Percentiles rank a stretch among this genome's conserved stretches.
Conservation (phyloP, 2,888 invertebrate genomes). For the Lasioglossum morio region DNA sequence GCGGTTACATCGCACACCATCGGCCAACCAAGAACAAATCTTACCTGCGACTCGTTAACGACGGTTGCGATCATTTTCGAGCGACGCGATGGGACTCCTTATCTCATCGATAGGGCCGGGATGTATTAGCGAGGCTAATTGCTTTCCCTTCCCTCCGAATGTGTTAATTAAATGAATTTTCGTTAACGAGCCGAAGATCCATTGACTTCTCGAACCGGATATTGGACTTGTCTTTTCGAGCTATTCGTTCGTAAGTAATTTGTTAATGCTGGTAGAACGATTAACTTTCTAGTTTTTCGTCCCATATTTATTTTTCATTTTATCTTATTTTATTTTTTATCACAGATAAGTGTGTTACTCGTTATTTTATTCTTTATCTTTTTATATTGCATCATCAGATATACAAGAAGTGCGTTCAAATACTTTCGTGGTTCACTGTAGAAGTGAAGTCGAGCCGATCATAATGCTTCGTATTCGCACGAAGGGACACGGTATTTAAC, state of each 20-base stretch:
- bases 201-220: background rate
- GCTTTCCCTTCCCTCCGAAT: background rate
- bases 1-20: constrained; percentile 12
- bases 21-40: constrained; percentile 5
- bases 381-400: too few relatives aligned
- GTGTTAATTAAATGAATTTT: constrained; percentile 29
- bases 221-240: background rate
- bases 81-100: constrained; percentile 4
- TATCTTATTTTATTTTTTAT: background rate
- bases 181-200: background rate
- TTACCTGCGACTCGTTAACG: constrained; percentile 38
- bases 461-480: background rate
- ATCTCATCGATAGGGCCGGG: constrained; percentile 24
- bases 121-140: constrained; percentile 41
- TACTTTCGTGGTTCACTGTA: too few relatives aligned
- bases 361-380: too few relatives aligned
- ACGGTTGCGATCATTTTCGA: constrained; percentile 26
- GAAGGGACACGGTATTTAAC: background rate
- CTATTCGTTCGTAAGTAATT: background rate
- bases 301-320: too few relatives aligned
- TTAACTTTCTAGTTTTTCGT: background rate
- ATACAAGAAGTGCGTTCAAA: too few relatives aligned
- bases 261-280: background rate
- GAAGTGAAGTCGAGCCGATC: background rate
- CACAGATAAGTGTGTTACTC: background rate